Base-by-base conservation (phyloP, 2,888 invertebrate species). In the Chaetogeoica ovagalla region DNA sequence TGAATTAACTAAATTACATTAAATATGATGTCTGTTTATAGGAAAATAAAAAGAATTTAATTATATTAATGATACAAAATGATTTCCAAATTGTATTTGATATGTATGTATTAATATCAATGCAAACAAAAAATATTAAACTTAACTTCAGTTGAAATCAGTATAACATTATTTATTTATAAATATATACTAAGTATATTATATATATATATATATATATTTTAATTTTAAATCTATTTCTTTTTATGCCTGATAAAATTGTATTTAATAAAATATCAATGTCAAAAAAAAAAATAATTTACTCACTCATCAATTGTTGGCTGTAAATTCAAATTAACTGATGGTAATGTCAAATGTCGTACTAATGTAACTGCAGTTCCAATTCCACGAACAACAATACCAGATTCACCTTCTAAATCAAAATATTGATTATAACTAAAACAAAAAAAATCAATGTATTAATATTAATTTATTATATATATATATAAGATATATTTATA, bases 401-500 rank as follows among this genome's bases (percentile, higher is more conserved):
- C 98, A 2, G 96, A 96, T 86, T 98, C 98, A 0, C 98, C 98
- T 87, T 98, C 98, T 84, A 98, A 87, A 87, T 98, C 98, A 86
- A 98, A 97, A 86, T 94, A 95, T 86, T 97, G 97, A 72, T 92
- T 91, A 86, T 97, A 98, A 5, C 91, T 91, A 84, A 11, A 83
- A 83, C 82, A 81, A 83, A 83, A 83, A 79, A 52, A 52, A n/a
- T 60, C 65, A 55, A 52, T 5, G 0, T 77, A n/a, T 30, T 30
- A 30, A 30, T 23, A 39, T 30, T 19, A 37, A 57, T 39, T 37
- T 4, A 55, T n/a, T 55, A 19, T n/a, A n/a, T n/a, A 30, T 55
- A n/a, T 69, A 23, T 23, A 23, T 19, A 70, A 57, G 4, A 37
- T 39, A 39, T 15, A 23, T 60, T 23, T 60, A 23, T 23, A 23